A percentile compares a stretch with the other conserved stretches of the same genome.
These are phyloP conservation scores for Thymelicus lineola DNA, from an alignment of 2,888 invertebrate genomes.

Conservation along the genomic window DNA sequence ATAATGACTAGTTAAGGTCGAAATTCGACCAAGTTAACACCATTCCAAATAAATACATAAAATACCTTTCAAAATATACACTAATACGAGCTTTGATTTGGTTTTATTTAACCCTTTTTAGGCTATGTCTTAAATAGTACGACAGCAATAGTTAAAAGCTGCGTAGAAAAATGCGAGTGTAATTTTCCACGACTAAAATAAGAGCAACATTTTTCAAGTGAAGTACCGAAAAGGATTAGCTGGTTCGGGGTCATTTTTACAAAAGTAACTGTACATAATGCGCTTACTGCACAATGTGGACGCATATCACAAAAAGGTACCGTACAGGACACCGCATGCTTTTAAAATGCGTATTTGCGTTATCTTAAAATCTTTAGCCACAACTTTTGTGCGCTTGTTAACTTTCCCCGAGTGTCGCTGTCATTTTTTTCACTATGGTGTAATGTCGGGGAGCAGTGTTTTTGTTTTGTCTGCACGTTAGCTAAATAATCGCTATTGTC, in stretches of 20 bases:
- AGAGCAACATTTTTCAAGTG: slow-evolving; percentile 25
- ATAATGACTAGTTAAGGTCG: too few relatives aligned
- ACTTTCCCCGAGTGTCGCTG: slow-evolving; percentile 69
- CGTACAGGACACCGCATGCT: slow-evolving; percentile 64
- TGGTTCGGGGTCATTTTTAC: slow-evolving; percentile 40
- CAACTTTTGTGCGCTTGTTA: slow-evolving; percentile 66
- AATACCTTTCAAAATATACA: too few relatives aligned
- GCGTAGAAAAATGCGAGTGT: too few relatives aligned
- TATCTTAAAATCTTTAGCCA: slow-evolving; percentile 59
- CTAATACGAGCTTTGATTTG: too few relatives aligned
- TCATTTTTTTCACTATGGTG: slow-evolving; percentile 61
- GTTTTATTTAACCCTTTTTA: too few relatives aligned
- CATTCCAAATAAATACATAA: too few relatives aligned
- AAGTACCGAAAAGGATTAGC: slow-evolving; percentile 32
- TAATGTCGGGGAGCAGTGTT: slow-evolving; percentile 65
- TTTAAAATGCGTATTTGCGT: slow-evolving; percentile 64
- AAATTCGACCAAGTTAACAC: too few relatives aligned
- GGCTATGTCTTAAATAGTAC: too few relatives aligned
- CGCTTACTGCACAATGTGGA: slow-evolving; percentile 45
- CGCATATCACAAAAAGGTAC: slow-evolving; percentile 58
- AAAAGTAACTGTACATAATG: slow-evolving; percentile 46
- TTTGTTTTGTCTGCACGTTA: slow-evolving; percentile 65
- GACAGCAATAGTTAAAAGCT: too few relatives aligned
- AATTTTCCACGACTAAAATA: slow-evolving; percentile 2
- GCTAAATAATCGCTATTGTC: slow-evolving; percentile 75